Base-by-base conservation (phyloP, 92 coral and sea anemone species). In the Actinostola sp. region DNA sequence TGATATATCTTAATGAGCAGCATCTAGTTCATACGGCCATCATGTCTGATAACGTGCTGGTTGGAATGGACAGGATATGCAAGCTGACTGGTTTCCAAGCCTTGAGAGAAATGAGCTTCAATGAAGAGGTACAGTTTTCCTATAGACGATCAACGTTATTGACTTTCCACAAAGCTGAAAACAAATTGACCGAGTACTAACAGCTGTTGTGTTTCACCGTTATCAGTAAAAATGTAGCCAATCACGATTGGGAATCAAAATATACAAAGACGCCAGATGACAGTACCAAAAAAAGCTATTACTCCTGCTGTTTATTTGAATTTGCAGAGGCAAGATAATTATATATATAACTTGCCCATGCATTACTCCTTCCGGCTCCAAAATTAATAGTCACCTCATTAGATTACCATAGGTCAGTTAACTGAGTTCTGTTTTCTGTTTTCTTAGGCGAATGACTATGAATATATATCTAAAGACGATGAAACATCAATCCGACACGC, bases 71-170 rank as follows among this genome's bases (percentile, higher is more conserved):
- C 43, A 46, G 30, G 39, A 33, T 29, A 25, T 66, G 72, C 28
- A 66, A 46, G 32, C 35, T 66, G 14, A 66, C 72, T 24, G 72
- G 72, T 9, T 66, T 66, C 72, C 55, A 66, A 27, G 52, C 54
- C 28, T 17, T 52, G 19, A 30, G 55, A 30, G 57, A 66, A 46
- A 66, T 66, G 72, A n/a, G n/a, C 4, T 34, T 1, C 39, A 59
- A 59, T 21, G 38, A 34, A 25, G 65, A 66, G 72, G 72, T 66
- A 66, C 26, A 16, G 59, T 53, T 53, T 2, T 1, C 12, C 13
- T 15, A 15, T 11, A 21, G 4, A 53, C 12, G 8, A 28, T 53
- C 13, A 4, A 36, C 55, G n/a, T 49, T 17, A 11, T n/a, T 49
- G 16, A 11, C 20, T 23, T 49, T 23, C 25, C 21, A 49, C 25